Conservation (phyloP, 2,113 vertebrate genomes). For the Oryzias curvinotus region DNA sequence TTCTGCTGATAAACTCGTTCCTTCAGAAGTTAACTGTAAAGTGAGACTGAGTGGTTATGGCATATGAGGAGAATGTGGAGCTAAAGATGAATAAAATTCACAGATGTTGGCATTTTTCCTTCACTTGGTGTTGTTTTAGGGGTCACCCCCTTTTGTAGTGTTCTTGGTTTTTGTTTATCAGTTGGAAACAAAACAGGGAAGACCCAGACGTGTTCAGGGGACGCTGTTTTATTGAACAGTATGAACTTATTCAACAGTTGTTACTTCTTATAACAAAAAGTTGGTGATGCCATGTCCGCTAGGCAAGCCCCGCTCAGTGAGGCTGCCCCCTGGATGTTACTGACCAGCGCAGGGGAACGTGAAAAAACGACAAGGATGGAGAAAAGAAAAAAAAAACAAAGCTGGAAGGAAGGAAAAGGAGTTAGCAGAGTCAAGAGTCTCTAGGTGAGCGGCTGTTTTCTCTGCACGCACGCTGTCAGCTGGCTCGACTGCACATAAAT, state of each 20-base stretch:
- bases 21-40: constrained; percentile 69
- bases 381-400: constrained; percentile 46
- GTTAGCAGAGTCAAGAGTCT: constrained; percentile 75
- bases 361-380: constrained; percentile 31
- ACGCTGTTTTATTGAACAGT: constrained; percentile 73
- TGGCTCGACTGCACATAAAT: constrained; percentile 54
- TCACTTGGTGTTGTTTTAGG: constrained; percentile 31
- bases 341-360: constrained; percentile 59
- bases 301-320: constrained; percentile 61
- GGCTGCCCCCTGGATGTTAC: constrained; percentile 80
- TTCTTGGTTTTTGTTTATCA: neutral
- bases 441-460: constrained; percentile 57
- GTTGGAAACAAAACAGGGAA: neutral
- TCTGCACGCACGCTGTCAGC: constrained; percentile 44
- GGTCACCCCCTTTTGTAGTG: neutral
- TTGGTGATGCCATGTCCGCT: constrained; percentile 66
- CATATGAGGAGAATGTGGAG: constrained; percentile 64
- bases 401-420: constrained; percentile 39
- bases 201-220: constrained; percentile 53
- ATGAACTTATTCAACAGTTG: constrained; percentile 57
- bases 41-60: constrained; percentile 66
- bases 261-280: constrained; percentile 73
- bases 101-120: constrained; percentile 71
- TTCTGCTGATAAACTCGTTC: constrained; percentile 66
- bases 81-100: constrained; percentile 81